Percentiles rank a stretch among this genome's conserved stretches.
Evolutionary conservation across 2,888 invertebrate genomes (phyloP).

Genomic region (Dicycla oo): DNA sequence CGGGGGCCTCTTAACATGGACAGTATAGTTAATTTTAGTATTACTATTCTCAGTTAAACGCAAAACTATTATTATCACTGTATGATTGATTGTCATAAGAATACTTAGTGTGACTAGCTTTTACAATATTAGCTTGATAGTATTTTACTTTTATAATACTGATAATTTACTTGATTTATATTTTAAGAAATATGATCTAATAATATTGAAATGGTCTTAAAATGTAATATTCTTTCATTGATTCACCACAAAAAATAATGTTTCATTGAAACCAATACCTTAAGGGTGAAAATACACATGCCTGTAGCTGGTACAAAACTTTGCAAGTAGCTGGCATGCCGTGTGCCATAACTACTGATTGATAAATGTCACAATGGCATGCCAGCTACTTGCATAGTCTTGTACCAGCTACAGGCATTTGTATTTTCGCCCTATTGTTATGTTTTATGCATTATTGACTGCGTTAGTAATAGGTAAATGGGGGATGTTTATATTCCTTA

Average conservation of each 20-base stretch:
- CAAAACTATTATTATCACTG: conserved; percentile 45
- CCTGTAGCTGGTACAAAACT: no score
- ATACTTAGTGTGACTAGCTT: conserved; percentile 70
- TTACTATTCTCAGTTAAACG: conserved; percentile 52
- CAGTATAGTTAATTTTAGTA: conserved; percentile 51
- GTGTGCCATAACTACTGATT: no score
- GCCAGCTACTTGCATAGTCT: no score
- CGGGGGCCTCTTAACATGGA: conserved; percentile 41
- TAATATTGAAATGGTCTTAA: conserved; percentile 64
- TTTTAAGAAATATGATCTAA: conserved; percentile 58
- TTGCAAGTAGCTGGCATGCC: no score
- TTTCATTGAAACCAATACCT: conserved; percentile 27
- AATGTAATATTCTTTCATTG: conserved; percentile 50
- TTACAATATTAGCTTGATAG: conserved; percentile 68
- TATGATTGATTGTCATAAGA: conserved; percentile 59
- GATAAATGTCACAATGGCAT: no score
- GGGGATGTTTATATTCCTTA: conserved; percentile 9
- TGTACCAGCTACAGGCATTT: no score
- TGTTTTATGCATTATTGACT: conserved; percentile 26
- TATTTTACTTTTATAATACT: conserved; percentile 69
- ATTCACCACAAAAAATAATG: conserved; percentile 12
- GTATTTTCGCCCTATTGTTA: conserved; percentile 1
- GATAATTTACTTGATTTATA: conserved; percentile 69
- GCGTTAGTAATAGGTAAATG: conserved; percentile 17
- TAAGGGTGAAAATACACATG: background rate